Percentiles rank a stretch among this genome's conserved stretches.
These are phyloP conservation scores for Callipepla californica DNA, from an alignment of 2,113 vertebrate species.

Conservation along the genomic window DNA sequence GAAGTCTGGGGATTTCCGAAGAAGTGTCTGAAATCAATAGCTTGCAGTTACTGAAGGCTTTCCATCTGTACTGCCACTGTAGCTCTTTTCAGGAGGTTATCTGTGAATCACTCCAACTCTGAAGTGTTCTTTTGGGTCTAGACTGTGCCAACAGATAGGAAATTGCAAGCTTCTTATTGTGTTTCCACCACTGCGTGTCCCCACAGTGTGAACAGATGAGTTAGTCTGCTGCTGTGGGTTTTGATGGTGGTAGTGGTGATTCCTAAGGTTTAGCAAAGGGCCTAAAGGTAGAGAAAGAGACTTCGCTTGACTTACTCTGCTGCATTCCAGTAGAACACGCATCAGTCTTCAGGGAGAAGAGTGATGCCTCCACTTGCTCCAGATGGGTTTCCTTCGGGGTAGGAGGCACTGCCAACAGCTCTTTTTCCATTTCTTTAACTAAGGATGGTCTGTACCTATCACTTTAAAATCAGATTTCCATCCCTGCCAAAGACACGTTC, in stretches of 20 bases:
- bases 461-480: conserved; percentile 39
- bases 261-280: not conserved
- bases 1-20: not conserved
- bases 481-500: conserved; percentile 10
- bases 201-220: not conserved
- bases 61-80: not conserved
- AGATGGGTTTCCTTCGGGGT: not conserved
- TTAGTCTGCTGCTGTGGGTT: not conserved
- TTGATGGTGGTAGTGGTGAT: not conserved
- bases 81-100: not conserved
- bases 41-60: not conserved
- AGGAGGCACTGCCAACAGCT: not conserved
- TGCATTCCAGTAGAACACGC: not conserved
- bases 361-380: not conserved
- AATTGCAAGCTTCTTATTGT: not conserved
- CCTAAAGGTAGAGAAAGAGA: not conserved
- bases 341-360: conserved; percentile 5
- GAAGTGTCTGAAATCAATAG: not conserved
- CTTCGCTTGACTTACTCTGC: not conserved
- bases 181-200: not conserved
- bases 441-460: not conserved
- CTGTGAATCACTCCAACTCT: not conserved
- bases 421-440: conserved; percentile 1
- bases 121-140: not conserved
- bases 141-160: not conserved